Percentiles rank a stretch among this genome's conserved stretches.
Conservation (phyloP, 2,888 invertebrate species). For the Pyrgus malvae region DNA sequence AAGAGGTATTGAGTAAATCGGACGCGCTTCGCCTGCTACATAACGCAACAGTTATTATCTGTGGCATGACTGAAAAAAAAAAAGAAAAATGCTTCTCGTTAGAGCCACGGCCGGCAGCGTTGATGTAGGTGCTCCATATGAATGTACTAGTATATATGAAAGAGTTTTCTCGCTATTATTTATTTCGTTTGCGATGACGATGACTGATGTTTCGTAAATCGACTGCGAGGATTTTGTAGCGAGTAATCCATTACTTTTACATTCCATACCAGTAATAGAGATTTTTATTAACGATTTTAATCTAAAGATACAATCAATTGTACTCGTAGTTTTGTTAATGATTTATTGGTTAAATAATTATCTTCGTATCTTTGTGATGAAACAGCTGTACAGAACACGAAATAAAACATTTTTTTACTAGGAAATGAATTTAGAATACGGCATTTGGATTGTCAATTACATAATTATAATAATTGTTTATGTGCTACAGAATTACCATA, state of each 20-base stretch:
- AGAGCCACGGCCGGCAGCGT: slow-evolving; percentile 10
- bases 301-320: no score
- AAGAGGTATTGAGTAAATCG: slow-evolving; percentile 30
- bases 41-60: slow-evolving; percentile 31
- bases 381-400: no score
- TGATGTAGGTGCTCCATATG: neutral
- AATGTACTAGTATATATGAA: neutral
- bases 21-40: slow-evolving; percentile 26
- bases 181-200: slow-evolving; percentile 9
- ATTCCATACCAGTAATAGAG: neutral
- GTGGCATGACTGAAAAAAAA: slow-evolving; percentile 20
- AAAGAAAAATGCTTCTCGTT: slow-evolving; percentile 16
- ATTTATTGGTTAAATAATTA: no score
- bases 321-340: neutral
- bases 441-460: no score
- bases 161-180: slow-evolving; percentile 13
- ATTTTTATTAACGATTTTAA: no score
- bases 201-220: slow-evolving; percentile 1
- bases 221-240: neutral
- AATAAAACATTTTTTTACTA: no score
- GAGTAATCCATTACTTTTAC: neutral
- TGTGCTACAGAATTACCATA: no score
- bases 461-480: no score
- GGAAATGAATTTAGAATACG: no score
- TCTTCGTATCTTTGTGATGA: no score